A percentile compares a stretch with the other conserved stretches of the same genome.
phyloP scores from a whole-genome alignment of 2,888 invertebrate species.

The Dolichomitus sp. region DNA sequence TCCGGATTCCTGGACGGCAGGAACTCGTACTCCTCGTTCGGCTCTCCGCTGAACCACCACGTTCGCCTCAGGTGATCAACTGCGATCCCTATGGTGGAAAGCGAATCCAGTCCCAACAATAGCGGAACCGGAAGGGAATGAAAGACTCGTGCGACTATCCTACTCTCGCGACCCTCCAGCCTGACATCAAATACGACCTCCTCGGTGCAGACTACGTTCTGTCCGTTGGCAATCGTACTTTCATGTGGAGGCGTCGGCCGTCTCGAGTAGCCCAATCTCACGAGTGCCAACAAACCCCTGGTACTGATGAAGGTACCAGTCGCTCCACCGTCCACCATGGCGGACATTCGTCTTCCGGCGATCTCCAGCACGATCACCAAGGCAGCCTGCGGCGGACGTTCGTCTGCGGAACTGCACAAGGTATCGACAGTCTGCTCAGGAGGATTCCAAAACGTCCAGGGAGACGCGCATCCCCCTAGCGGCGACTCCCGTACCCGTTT shows the following conservation, averaged over 20 bases:
- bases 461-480: neutral
- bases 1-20: neutral
- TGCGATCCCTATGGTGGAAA: neutral
- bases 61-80: neutral
- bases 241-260: neutral
- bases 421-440: neutral
- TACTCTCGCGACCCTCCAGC: neutral
- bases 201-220: neutral
- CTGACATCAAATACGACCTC: neutral
- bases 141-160: neutral
- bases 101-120: neutral
- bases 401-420: neutral
- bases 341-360: neutral
- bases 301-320: neutral
- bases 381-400: neutral
- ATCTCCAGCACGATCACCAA: neutral
- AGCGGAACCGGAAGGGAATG: neutral
- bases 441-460: too few species aligned
- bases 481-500: constrained; percentile 2
- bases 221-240: neutral
- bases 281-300: neutral
- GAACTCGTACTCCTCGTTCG: neutral
- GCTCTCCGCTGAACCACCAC: neutral
- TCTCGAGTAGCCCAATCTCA: neutral
- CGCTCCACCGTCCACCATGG: neutral